phyloP scores from a whole-genome alignment of 2,113 vertebrate species.

The Gobius niger region DNA sequence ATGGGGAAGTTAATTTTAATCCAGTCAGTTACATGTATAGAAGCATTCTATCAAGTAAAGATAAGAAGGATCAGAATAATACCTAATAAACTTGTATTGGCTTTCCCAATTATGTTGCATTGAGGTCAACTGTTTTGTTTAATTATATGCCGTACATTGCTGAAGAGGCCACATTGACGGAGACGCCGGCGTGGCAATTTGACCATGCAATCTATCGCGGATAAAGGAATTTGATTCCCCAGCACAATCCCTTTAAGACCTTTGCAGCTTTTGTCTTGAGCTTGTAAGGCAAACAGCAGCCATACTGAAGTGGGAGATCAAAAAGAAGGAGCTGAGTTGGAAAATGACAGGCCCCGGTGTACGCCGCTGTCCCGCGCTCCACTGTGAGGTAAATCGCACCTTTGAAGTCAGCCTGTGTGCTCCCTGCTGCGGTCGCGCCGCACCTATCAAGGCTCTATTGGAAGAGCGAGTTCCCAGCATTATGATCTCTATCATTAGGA shows the following conservation, averaged over 20 bases:
- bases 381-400: conserved; percentile 62
- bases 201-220: neutral
- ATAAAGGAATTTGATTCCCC: neutral
- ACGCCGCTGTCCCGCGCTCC: conserved; percentile 27
- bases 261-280: conserved; percentile 10
- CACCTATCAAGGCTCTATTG: conserved; percentile 39
- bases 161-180: neutral
- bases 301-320: conserved; percentile 31
- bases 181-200: conserved; percentile 2
- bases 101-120: neutral
- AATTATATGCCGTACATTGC: neutral
- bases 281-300: neutral
- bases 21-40: no score
- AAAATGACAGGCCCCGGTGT: conserved; percentile 39
- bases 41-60: no score
- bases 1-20: no score
- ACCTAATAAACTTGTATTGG: no score
- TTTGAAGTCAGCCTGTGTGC: conserved; percentile 50
- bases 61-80: no score
- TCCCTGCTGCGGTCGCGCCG: conserved; percentile 48
- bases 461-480: conserved; percentile 40
- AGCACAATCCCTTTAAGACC: conserved; percentile 8
- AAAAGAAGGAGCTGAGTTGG: conserved; percentile 32
- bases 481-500: conserved; percentile 65
- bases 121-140: neutral